Conservation (phyloP, 2,888 invertebrate species). For the Fragum whitleyi region DNA sequence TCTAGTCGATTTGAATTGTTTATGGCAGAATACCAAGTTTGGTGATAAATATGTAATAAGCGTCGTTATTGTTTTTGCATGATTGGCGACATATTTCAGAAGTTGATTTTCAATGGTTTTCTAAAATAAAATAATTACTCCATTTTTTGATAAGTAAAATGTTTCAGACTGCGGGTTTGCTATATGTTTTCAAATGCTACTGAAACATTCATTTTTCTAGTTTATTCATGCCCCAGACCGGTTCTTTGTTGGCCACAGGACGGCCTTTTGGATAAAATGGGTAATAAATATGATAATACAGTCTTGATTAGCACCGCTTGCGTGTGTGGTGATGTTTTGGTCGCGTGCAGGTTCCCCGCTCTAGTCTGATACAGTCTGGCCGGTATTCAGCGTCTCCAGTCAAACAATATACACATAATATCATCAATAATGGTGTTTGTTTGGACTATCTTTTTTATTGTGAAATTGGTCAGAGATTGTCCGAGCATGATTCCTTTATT, state of each 20-base stretch:
- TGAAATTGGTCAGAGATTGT: background rate
- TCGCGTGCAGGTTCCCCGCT: conserved; percentile 25
- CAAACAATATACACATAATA: background rate
- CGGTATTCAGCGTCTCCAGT: background rate
- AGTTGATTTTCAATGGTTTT: too few relatives aligned
- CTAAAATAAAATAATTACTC: too few relatives aligned
- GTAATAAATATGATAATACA: conserved; percentile 40
- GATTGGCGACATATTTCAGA: too few relatives aligned
- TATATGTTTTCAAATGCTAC: too few relatives aligned
- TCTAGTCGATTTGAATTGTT: too few relatives aligned
- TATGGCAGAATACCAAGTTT: too few relatives aligned
- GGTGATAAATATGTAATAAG: too few relatives aligned
- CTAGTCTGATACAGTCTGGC: background rate
- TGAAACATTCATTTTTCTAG: too few relatives aligned
- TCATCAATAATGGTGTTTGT: background rate
- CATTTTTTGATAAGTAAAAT: too few relatives aligned
- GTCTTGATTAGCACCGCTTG: conserved; percentile 31
- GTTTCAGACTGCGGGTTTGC: too few relatives aligned
- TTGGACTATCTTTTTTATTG: background rate
- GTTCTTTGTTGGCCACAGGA: conserved; percentile 2
- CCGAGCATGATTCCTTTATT: too few relatives aligned
- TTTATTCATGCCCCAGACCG: background rate
- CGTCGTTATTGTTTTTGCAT: too few relatives aligned
- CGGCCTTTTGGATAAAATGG: conserved; percentile 34
- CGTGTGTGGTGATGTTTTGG: conserved; percentile 19